phyloP scores from a whole-genome alignment of 2,797 vertebrate species.

The Tolypeutes matacus region DNA sequence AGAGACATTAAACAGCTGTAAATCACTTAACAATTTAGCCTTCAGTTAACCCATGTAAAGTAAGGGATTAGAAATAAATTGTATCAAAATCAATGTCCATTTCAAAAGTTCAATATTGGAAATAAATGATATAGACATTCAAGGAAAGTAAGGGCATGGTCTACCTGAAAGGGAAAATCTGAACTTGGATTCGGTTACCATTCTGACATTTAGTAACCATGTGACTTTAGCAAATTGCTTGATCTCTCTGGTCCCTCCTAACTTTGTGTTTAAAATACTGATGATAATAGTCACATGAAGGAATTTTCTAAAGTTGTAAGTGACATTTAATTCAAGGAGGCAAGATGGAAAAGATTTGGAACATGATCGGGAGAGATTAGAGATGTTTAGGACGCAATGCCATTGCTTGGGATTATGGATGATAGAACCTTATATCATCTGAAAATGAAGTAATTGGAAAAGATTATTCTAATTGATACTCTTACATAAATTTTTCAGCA shows the following conservation, averaged over 20 bases:
- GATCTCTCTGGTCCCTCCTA: neutral
- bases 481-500: no score
- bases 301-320: neutral
- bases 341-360: neutral
- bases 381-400: constrained; percentile 10
- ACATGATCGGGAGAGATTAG: neutral
- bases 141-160: neutral
- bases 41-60: neutral
- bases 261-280: neutral
- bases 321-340: neutral
- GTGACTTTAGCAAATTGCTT: neutral
- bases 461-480: neutral
- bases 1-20: neutral
- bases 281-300: neutral
- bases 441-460: neutral
- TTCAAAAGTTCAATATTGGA: neutral
- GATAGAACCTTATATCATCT: neutral
- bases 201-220: neutral
- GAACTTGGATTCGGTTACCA: neutral
- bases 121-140: neutral
- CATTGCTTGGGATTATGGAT: neutral
- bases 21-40: neutral
- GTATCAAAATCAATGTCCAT: neutral
- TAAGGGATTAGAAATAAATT: neutral
- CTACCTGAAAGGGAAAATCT: neutral